Conservation (phyloP, 2,797 vertebrate species). For the Melanotaenia nigrans region DNA sequence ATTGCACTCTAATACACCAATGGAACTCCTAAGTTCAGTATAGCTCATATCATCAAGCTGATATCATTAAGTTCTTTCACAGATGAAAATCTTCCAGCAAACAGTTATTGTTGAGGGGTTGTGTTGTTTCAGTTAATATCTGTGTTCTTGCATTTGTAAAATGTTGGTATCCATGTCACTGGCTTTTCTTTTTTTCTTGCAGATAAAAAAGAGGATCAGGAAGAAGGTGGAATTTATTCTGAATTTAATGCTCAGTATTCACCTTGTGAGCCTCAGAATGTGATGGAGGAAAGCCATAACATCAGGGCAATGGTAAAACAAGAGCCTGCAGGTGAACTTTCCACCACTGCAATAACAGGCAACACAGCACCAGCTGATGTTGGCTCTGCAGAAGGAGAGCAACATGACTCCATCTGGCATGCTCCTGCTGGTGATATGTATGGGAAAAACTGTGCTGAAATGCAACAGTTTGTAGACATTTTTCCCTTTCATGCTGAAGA, state of each 20-base stretch:
- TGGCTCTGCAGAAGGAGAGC: slow-evolving; percentile 32
- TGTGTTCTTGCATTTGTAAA: slow-evolving; percentile 6
- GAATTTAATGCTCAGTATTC: slow-evolving; percentile 16
- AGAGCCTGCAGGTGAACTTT: slow-evolving; percentile 51
- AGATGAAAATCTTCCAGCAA: background rate
- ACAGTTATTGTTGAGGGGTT: background rate
- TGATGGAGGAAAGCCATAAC: slow-evolving; percentile 16
- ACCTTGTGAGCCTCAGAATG: background rate
- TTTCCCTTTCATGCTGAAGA: slow-evolving; percentile 33
- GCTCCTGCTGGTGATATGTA: slow-evolving; percentile 46
- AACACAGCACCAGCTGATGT: background rate
- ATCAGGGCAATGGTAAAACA: slow-evolving; percentile 54
- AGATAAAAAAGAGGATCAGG: slow-evolving; percentile 36
- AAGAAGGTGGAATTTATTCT: background rate
- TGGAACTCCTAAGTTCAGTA: background rate
- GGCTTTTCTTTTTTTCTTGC: slow-evolving; percentile 10
- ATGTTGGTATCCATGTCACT: background rate
- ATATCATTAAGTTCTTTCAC: background rate
- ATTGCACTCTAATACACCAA: too few relatives aligned
- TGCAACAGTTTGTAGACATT: slow-evolving; percentile 31
- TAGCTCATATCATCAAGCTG: too few relatives aligned
- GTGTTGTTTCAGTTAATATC: background rate
- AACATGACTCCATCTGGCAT: slow-evolving; percentile 50
- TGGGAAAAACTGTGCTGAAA: slow-evolving; percentile 41
- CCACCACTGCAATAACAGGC: slow-evolving; percentile 13